Evolutionary conservation across 2,888 invertebrate genomes (phyloP), one percentile per base, ranked within the genome.

Genomic region (Scelioninae gen. 2): DNA sequence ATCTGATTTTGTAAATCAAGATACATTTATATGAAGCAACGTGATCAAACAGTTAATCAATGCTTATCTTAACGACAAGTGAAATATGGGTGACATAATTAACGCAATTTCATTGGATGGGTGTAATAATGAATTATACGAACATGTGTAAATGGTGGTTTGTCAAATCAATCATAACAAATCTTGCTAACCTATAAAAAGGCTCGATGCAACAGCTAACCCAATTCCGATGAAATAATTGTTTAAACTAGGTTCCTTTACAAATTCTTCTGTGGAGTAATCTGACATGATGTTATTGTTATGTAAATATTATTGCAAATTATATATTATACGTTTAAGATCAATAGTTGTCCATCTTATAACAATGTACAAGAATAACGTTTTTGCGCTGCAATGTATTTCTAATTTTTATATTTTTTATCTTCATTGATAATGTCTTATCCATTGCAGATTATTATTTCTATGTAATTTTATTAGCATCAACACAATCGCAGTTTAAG

Each of bases 141-240:
- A 25, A 41, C 58, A 58, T 15, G 50, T 53, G 37, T 45, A 70
- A 53, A 69, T 53, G 31, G 22, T 25, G 31, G 28, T n/a, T 25
- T 58, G 57, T 61, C 45, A 58, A 65, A 50, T 65, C 31, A 65
- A 65, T 58, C 33, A 72, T 55, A 64, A 35, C 25, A 52, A 65
- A 45, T 22, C 25, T 74, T 22, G 81, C 82, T 82, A 90, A 70
- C 95, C 96, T 81, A 96, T 96, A 84, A 96, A 95, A 71, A 93
- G 80, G 82, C 94, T 94, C 0, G 96, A 96, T 55, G 90, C 90
- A 69, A 96, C 87, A 0, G 96, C 95, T 68, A 96, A 87, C 5
- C 89, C 87, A 35, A 96, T 87, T 0, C 96, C 96, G 73, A 94
- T 89, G 74, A 91, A 89, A 86, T 93, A 94, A 72, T 90, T 87